phyloP scores from a whole-genome alignment of 2,113 vertebrate genomes.

The Neofelis nebulosa region DNA sequence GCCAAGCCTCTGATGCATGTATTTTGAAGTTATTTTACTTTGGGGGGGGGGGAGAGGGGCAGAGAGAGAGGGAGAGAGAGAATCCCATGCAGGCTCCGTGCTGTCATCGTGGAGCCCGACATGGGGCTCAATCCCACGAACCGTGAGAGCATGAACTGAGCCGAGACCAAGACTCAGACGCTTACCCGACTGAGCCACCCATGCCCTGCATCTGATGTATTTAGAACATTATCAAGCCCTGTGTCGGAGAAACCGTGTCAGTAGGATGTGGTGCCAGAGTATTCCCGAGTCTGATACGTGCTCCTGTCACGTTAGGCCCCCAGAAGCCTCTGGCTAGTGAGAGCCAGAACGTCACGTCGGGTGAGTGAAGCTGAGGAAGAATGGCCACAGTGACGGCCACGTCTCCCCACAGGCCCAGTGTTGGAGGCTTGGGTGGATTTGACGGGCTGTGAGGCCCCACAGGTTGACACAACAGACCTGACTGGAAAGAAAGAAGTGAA shows the following conservation, averaged over 20 bases:
- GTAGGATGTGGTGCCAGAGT: background rate
- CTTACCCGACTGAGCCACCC: too few relatives aligned
- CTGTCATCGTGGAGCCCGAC: too few relatives aligned
- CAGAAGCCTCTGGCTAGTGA: background rate
- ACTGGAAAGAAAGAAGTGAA: too few relatives aligned
- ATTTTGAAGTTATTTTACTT: too few relatives aligned
- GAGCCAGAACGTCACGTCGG: background rate
- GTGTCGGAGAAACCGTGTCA: background rate
- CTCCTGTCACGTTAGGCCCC: background rate
- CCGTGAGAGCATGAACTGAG: too few relatives aligned
- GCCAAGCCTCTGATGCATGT: background rate
- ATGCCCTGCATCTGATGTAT: background rate
- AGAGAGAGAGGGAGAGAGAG: too few relatives aligned
- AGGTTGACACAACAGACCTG: background rate
- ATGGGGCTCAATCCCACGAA: too few relatives aligned
- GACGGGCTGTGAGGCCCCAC: background rate
- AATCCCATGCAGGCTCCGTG: too few relatives aligned
- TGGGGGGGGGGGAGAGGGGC: too few relatives aligned
- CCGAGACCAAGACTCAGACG: too few relatives aligned
- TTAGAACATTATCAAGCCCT: background rate
- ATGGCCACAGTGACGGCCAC: background rate
- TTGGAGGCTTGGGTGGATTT: background rate
- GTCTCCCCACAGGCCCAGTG: background rate
- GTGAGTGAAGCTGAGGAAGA: background rate
- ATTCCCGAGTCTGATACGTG: background rate